These are phyloP conservation scores for Lithobates pipiens DNA, from an alignment of 2,797 vertebrate genomes.

Conservation along the genomic window DNA sequence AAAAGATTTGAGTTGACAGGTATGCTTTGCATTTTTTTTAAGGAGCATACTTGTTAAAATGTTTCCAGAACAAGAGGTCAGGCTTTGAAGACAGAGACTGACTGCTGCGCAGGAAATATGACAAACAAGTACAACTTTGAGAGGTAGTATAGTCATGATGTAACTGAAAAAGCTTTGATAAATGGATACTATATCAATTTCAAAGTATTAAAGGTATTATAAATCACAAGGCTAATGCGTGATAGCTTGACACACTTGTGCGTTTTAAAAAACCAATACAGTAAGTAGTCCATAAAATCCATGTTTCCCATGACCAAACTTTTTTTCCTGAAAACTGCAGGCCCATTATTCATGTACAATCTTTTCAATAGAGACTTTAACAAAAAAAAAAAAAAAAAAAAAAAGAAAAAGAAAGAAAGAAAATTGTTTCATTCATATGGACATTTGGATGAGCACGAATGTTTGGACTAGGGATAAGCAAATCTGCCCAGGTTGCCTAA, in stretches of 20 bases:
- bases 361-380: neutral
- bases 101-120: conserved; percentile 21
- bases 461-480: too few species aligned
- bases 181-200: neutral
- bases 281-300: neutral
- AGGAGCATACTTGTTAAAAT: conserved; percentile 40
- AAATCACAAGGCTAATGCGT: neutral
- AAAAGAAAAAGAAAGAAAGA: too few species aligned
- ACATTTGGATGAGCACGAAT: too few species aligned
- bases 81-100: conserved; percentile 25
- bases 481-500: too few species aligned
- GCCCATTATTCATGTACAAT: neutral
- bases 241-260: neutral
- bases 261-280: neutral
- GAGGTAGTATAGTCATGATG: neutral
- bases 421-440: too few species aligned
- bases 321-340: neutral
- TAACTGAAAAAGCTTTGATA: neutral
- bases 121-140: neutral
- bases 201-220: neutral
- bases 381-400: too few species aligned
- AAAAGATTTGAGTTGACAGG: conserved; percentile 45
- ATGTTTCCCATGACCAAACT: neutral
- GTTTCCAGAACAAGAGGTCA: conserved; percentile 47
- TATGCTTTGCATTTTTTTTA: conserved; percentile 31